These are phyloP conservation scores for Megaptera novaeangliae DNA, from an alignment of 2,113 vertebrate genomes.

Conservation along the genomic window DNA sequence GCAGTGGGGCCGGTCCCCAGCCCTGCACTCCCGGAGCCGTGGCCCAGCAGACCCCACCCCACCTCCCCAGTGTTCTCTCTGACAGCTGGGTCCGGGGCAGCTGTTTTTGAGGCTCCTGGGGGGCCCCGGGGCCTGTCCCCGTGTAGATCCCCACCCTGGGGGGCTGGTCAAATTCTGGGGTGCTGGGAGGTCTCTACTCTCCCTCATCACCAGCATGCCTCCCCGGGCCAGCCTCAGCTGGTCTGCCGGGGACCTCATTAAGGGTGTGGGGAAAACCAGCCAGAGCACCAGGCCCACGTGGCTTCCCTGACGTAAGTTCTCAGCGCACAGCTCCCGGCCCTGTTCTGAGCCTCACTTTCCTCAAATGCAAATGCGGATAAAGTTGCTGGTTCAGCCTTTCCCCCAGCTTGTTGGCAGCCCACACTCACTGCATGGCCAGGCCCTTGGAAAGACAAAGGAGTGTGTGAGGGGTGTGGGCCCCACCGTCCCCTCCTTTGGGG, in stretches of 20 bases:
- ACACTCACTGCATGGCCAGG: fast-evolving
- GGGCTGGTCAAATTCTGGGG: neutral
- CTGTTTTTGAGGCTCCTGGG: neutral
- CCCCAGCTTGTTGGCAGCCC: fast-evolving
- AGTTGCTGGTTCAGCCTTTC: neutral
- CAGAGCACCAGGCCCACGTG: fast-evolving
- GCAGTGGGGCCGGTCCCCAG: fast-evolving
- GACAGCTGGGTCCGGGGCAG: neutral
- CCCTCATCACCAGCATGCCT: neutral
- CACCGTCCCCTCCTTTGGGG: fast-evolving
- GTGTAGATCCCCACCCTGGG: no score
- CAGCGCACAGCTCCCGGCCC: fast-evolving
- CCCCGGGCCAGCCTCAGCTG: fast-evolving
- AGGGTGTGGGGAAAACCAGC: fast-evolving
- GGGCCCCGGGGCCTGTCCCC: neutral
- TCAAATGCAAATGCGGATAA: fast-evolving
- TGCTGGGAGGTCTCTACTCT: neutral
- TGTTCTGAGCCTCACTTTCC: neutral
- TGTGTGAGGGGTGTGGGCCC: no score
- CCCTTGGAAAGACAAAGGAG: neutral
- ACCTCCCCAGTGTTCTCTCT: neutral
- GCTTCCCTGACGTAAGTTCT: fast-evolving
- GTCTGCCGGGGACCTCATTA: fast-evolving
- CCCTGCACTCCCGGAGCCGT: fast-evolving
- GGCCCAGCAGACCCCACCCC: neutral